phyloP scores from a whole-genome alignment of 1,140 invertebrate genomes.

The Drosophila sucinea region DNA sequence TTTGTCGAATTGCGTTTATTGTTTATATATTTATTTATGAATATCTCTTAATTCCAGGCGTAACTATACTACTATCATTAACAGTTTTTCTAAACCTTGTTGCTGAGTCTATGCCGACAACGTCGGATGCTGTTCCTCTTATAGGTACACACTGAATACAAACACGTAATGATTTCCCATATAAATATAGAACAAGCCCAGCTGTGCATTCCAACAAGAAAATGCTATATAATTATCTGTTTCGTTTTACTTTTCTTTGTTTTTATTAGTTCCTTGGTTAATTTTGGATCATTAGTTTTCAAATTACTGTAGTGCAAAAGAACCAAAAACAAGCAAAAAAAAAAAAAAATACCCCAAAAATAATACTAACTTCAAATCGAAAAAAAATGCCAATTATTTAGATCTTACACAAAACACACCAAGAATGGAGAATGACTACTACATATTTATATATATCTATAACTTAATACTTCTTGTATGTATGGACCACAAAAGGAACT shows the following conservation, averaged over 20 bases:
- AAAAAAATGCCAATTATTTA: conserved; percentile 75
- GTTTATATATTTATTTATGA: conserved; percentile 56
- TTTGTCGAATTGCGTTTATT: conserved; percentile 60
- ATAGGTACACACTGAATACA: conserved; percentile 84
- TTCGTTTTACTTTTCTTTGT: neutral
- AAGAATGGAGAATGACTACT: conserved; percentile 19
- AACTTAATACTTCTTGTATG: conserved; percentile 14
- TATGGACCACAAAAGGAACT: conserved; percentile 12
- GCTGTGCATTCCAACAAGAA: conserved; percentile 12
- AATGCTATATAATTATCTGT: conserved; percentile 10
- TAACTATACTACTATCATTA: conserved; percentile 99
- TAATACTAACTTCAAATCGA: conserved; percentile 51
- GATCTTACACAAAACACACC: conserved; percentile 41
- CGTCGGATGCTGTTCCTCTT: conserved; percentile 92
- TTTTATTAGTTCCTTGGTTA: conserved; percentile 62
- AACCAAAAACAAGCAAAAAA: conserved; percentile 32
- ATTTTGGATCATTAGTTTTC: conserved; percentile 77
- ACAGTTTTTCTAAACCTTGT: conserved; percentile 98
- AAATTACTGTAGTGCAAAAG: conserved; percentile 67
- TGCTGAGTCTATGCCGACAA: conserved; percentile 95
- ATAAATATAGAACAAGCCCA: conserved; percentile 36
- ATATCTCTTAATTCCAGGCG: conserved; percentile 88
- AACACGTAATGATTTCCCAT: conserved; percentile 33
- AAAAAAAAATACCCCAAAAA: conserved; percentile 36
- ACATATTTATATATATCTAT: conserved; percentile 5